Percentiles rank a stretch among this genome's conserved stretches.
Evolutionary conservation across 2,888 invertebrate species (phyloP).

Genomic region (Hirtodrosophila duncani): DNA sequence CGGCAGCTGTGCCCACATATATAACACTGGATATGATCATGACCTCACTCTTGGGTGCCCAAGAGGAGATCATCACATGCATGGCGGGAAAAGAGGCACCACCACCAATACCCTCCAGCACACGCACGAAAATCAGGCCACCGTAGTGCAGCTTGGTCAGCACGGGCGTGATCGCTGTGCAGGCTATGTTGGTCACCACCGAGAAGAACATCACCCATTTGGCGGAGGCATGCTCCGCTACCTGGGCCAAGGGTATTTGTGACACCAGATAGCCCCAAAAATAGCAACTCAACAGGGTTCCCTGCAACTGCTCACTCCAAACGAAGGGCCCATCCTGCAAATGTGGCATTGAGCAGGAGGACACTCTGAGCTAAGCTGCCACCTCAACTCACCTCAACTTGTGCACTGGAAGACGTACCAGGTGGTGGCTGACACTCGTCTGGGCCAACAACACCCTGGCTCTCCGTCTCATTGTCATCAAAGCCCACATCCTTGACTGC

Average conservation of each 20-base stretch:
- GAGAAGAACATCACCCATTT: conserved; percentile 93
- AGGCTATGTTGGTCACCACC: conserved; percentile 86
- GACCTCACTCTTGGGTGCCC: conserved; percentile 94
- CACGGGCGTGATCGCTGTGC: conserved; percentile 87
- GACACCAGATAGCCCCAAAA: conserved; percentile 93
- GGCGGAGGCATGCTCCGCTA: conserved; percentile 90
- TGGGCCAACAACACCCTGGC: background rate
- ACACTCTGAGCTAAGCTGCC: conserved; percentile 41
- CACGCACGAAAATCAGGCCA: conserved; percentile 84
- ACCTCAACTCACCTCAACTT: conserved; percentile 45
- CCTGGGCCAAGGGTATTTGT: conserved; percentile 84
- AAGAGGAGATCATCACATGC: conserved; percentile 90
- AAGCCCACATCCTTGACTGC: conserved; percentile 69
- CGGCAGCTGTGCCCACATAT: conserved; percentile 89
- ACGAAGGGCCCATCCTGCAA: conserved; percentile 85
- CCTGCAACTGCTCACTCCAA: conserved; percentile 87
- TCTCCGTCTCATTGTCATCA: background rate
- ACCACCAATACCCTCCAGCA: conserved; percentile 84
- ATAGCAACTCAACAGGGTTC: conserved; percentile 88
- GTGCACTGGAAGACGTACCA: background rate
- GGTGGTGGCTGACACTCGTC: no score
- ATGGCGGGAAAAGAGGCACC: conserved; percentile 94
- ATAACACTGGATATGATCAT: conserved; percentile 90
- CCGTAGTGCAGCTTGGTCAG: conserved; percentile 84
- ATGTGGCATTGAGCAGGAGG: conserved; percentile 37